phyloP scores from a whole-genome alignment of 1,140 invertebrate genomes.

The Diabrotica undecimpunctata region DNA sequence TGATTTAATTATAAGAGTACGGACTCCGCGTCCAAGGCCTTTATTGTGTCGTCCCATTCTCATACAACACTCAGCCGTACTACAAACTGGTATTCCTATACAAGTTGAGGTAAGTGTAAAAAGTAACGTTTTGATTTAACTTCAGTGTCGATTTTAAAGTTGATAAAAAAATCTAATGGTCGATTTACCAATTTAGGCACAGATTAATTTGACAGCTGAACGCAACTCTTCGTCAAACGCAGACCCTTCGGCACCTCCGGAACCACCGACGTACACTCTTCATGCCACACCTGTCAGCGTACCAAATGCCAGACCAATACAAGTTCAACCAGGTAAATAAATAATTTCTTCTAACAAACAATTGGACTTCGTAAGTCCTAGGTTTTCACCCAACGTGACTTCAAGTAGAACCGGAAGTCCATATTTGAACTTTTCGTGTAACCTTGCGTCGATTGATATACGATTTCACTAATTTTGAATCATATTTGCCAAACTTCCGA shows the following conservation, averaged over 20 bases:
- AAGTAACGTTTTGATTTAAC: not conserved
- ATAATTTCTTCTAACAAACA: not conserved
- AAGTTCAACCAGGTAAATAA: conserved; percentile 18
- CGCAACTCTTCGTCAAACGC: conserved; percentile 19
- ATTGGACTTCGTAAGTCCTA: no score
- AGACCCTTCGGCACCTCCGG: conserved; percentile 25
- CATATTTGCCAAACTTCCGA: no score
- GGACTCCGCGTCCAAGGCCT: conserved; percentile 57
- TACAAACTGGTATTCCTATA: conserved; percentile 63
- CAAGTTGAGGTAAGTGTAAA: conserved; percentile 55
- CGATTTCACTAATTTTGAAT: no score
- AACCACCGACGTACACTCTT: conserved; percentile 28
- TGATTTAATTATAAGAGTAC: conserved; percentile 75
- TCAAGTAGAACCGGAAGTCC: no score
- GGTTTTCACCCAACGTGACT: no score
- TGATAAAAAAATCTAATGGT: no score
- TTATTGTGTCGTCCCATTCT: conserved; percentile 69
- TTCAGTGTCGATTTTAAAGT: no score
- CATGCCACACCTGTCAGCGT: conserved; percentile 18
- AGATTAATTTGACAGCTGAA: conserved; percentile 52
- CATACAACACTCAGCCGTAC: conserved; percentile 62
- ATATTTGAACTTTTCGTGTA: no score
- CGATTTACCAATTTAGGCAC: conserved; percentile 41
- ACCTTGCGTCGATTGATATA: no score
- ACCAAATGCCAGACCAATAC: conserved; percentile 13